These are phyloP conservation scores for Hybos culiciformis DNA, from an alignment of 2,888 invertebrate species.

Conservation along the genomic window DNA sequence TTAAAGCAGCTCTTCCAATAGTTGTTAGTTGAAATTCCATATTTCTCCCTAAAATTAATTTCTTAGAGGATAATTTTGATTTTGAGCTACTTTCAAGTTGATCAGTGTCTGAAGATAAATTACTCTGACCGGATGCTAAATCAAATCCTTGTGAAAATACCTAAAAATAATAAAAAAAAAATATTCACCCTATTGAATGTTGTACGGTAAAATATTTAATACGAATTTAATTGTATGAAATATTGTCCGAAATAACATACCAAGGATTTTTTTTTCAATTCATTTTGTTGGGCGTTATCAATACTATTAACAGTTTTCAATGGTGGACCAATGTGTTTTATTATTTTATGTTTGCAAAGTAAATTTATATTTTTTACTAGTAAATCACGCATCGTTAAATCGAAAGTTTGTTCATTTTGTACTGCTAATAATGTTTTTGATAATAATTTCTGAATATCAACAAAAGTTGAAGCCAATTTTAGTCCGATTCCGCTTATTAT, in stretches of 20 bases:
- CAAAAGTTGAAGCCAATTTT: slow-evolving; percentile 43
- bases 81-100: too few relatives aligned
- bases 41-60: slow-evolving; percentile 29
- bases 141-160: slow-evolving; percentile 27
- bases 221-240: not conserved
- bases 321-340: slow-evolving; percentile 17
- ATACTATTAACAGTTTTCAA: too few relatives aligned
- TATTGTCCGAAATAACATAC: too few relatives aligned
- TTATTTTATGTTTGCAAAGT: slow-evolving; percentile 27
- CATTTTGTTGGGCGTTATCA: too few relatives aligned
- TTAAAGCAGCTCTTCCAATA: slow-evolving; percentile 70
- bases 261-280: too few relatives aligned
- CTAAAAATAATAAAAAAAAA: too few relatives aligned
- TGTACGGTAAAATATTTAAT: slow-evolving; percentile 13
- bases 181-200: slow-evolving; percentile 23
- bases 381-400: too few relatives aligned
- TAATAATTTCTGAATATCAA: slow-evolving; percentile 41
- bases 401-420: slow-evolving; percentile 40
- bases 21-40: slow-evolving; percentile 45
- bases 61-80: slow-evolving; percentile 13
- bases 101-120: not conserved
- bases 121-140: not conserved
- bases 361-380: too few relatives aligned
- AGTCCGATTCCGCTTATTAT: slow-evolving; percentile 57
- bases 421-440: slow-evolving; percentile 48